Base-by-base conservation (phyloP, 2,888 invertebrate species). In the Pandemis heparana region DNA sequence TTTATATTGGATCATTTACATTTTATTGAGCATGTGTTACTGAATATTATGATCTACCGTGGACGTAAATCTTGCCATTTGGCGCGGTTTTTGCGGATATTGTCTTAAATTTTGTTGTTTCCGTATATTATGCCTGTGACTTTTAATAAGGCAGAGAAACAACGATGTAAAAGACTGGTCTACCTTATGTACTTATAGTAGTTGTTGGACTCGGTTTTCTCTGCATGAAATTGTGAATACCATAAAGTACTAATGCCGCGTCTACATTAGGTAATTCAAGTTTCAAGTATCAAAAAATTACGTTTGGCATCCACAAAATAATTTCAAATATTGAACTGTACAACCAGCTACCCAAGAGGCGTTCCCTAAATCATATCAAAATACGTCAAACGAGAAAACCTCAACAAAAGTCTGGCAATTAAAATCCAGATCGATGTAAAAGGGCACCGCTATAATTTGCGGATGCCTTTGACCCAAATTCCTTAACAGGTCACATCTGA, bases 1-100 rank as follows among this genome's bases (percentile, higher is more conserved):
- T 80, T 81, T 77, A 77, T 82, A 77, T 78, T 67, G 62, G 12
- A 18, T 70, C 60, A 82, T 85, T 85, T 81, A 73, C 80, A 84
- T 85, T 80, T 80, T 82, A 81, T 79, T 80, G 77, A 73, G 76
- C 66, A 43, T 56, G 70, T 77, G 71, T 70, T 62, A 64, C 68
- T 61, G 23, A 68, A 46, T 48, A 59, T 56, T 63, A 43, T 65
- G 73, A 72, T 68, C 61, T 18, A 62, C 43, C 41, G 43, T 16
- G 16, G 43, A 61, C 12, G 18, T 38, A 61, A 14, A 66, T 67
- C 62, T 59, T 64, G 38, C 16, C 48, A 48, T 48, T 48, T 48
- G 48, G 5, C 48, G 6, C 48, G 6, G n/a, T 48, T 48, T 48
- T 43, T 1, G 5, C 5, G 48, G 48, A 48, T 5, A 48, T n/a